Base-by-base conservation (phyloP, 2,888 invertebrate species). In the Crematogaster levior region DNA sequence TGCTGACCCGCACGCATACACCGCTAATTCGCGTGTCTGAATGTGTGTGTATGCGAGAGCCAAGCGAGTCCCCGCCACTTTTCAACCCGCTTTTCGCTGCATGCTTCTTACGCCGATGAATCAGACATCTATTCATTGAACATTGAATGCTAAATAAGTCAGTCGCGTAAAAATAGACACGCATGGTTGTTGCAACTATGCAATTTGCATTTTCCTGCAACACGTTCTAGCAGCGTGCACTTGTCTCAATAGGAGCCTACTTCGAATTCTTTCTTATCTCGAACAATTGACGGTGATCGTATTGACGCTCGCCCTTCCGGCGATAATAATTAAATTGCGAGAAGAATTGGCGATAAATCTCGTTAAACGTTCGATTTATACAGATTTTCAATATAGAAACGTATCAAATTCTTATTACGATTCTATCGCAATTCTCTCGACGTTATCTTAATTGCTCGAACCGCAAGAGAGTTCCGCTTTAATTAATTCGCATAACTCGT, bases 1-100 rank as follows among this genome's bases (percentile, higher is more conserved):
- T 30, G 65, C 61, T 84, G 30, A 70, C 40, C 66, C 43, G 65
- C 53, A 79, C 75, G 70, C 60, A 81, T 65, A 63, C 66, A 46
- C 56, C 63, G 61, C 81, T 68, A 75, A 73, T 68, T 63, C 82
- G 58, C 70, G 37, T 74, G 51, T 56, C 79, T 40, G 27, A 72
- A 30, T n/a, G n/a, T n/a, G 27, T 43, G 65, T 70, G 70, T 79
- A 72, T 68, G 75, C 58, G 63, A 79, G 77, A 84, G 81, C 51
- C 56, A 61, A 68, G 80, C 58, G 80, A 53, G 51, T 15, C 63
- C 77, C 61, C 79, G 58, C 43, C 53, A 81, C 75, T 85, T 83
- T 66, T 87, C 80, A 84, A 82, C 82, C 75, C 65, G 61, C 40
- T 72, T 63, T 24, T 65, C 60, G 21, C 48, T 1, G 30, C 77